Evolutionary conservation across 2,797 vertebrate species (phyloP), one percentile per base, ranked within the genome.

Genomic region (Echeneis naucrates): DNA sequence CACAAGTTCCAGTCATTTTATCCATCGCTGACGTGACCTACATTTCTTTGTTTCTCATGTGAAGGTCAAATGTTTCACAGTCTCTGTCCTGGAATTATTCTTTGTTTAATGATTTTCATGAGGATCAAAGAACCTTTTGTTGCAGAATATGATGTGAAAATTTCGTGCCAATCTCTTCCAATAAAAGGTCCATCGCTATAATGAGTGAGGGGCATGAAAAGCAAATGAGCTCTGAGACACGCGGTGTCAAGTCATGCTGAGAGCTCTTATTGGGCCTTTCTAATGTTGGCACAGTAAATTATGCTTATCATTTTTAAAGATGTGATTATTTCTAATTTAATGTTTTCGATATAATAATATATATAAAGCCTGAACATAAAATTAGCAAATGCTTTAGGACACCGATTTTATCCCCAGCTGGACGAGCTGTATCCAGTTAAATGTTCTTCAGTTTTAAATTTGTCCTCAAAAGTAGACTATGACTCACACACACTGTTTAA

Each of bases 101-200:
- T 62, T 67, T 57, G 66, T 76, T 83, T 50, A 68, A 74, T 68
- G 33, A 61, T 64, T 44, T 53, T 68, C 26, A 24, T 63, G 69
- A 26, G 54, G 58, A 76, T 79, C 65, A 77, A 73, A 84, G 38
- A 45, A 23, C 35, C 27, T 79, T 79, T 78, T 80, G 57, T 66
- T 61, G 54, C 47, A n/a, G 23, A 30, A 24, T 60, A 72, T 58
- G 48, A 81, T 61, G 56, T 45, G 33, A 53, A 72, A 52, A 80
- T 66, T 26, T 73, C 47, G 42, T 61, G 72, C 69, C 80, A 72
- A 52, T 87, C 67, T 66, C 24, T 51, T 66, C 47, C 60, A 80
- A 68, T 79, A 79, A 75, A 78, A 79, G 23, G 52, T 37, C 47
- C 44, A 63, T 82, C 68, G 21, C 17, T 73, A 56, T 69, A 82